Conservation (phyloP, 2,888 invertebrate species). For the Drepana falcataria region DNA sequence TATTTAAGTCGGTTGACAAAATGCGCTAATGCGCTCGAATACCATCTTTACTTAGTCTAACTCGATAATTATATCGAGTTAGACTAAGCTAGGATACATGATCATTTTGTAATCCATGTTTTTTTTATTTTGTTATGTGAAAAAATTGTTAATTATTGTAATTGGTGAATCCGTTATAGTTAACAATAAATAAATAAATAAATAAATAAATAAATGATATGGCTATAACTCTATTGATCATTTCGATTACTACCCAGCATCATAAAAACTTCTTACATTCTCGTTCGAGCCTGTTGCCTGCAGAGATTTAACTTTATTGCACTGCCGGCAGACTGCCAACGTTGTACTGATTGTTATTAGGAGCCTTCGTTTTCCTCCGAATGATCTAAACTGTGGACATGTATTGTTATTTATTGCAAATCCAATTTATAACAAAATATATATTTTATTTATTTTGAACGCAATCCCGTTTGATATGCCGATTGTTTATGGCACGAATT, state of each 20-base stretch:
- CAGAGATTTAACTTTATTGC: conserved; percentile 58
- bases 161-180: no score
- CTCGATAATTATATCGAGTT: no score
- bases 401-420: conserved; percentile 10
- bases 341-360: conserved; percentile 45
- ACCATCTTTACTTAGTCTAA: no score
- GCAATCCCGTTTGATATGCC: neutral
- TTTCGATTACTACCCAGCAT: conserved; percentile 31
- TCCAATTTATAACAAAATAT: conserved; percentile 4
- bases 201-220: no score
- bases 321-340: conserved; percentile 55
- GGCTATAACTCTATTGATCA: neutral
- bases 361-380: conserved; percentile 32
- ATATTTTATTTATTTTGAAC: conserved; percentile 5
- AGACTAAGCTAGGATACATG: no score
- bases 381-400: conserved; percentile 25
- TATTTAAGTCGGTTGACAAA: no score
- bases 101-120: no score
- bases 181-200: no score
- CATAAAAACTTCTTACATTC: conserved; percentile 44
- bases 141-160: no score
- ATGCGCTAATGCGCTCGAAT: no score
- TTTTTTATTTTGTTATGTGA: no score
- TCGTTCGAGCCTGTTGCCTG: conserved; percentile 42
- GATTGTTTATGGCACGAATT: conserved; percentile 17